phyloP scores from a whole-genome alignment of 2,888 invertebrate species.

The Trichopria drosophilae region DNA sequence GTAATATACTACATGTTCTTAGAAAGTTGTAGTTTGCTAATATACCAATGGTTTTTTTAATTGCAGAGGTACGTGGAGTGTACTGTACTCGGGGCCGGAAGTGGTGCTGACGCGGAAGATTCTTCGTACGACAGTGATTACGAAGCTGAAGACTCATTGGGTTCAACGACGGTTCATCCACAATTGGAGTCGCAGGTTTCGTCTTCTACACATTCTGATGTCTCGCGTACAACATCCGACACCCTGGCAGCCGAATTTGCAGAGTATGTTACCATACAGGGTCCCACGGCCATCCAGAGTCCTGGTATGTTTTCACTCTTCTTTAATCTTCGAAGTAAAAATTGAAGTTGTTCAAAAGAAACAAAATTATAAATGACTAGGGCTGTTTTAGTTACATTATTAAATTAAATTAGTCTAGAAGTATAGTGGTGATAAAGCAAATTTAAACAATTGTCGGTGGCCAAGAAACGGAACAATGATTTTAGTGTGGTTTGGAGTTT shows the following conservation, averaged over 20 bases:
- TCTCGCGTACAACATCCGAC: conserved; percentile 81
- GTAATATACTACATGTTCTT: too few relatives aligned
- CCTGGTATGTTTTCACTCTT: conserved; percentile 44
- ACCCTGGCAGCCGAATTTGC: conserved; percentile 84
- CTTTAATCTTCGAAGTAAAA: too few relatives aligned
- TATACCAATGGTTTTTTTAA: conserved; percentile 3
- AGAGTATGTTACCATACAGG: conserved; percentile 72
- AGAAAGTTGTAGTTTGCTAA: too few relatives aligned
- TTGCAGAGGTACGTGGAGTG: conserved; percentile 77
- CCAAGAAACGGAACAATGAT: too few relatives aligned
- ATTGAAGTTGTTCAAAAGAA: too few relatives aligned
- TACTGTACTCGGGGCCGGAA: conserved; percentile 64
- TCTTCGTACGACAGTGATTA: conserved; percentile 78
- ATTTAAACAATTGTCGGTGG: too few relatives aligned
- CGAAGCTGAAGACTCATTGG: conserved; percentile 66
- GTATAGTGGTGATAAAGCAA: too few relatives aligned
- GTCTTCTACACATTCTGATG: conserved; percentile 68
- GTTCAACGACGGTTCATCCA: conserved; percentile 47
- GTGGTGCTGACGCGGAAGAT: conserved; percentile 71
- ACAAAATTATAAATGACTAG: too few relatives aligned
- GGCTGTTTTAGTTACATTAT: too few relatives aligned
- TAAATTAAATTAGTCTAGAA: too few relatives aligned
- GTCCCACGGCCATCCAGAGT: conserved; percentile 44
- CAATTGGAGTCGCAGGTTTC: conserved; percentile 48
- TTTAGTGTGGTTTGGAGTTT: too few relatives aligned